These are phyloP conservation scores for Nyctibius grandis DNA, from an alignment of 2,797 vertebrate species.

Conservation along the genomic window DNA sequence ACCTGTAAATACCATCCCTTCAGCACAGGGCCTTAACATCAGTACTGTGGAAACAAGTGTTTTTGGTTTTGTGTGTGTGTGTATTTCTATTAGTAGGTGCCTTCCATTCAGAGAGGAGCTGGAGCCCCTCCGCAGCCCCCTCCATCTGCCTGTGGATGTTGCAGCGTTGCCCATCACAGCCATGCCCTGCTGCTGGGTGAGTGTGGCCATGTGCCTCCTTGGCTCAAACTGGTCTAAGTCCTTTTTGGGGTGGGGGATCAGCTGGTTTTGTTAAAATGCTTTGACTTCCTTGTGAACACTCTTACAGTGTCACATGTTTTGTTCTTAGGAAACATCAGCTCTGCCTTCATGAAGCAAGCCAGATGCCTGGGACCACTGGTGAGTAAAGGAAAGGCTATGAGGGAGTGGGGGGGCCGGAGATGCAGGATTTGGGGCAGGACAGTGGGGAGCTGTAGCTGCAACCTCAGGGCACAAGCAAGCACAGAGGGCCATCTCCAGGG, in stretches of 20 bases:
- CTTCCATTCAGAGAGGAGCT: background rate
- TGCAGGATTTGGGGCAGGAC: background rate
- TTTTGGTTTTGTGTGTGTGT: background rate
- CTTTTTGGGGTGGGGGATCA: background rate
- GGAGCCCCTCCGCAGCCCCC: background rate
- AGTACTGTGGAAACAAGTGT: rapidly evolving
- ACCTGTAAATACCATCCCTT: background rate
- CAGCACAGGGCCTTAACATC: background rate
- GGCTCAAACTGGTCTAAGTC: background rate
- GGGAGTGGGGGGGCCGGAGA: background rate
- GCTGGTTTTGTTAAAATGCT: background rate
- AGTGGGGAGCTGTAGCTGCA: background rate
- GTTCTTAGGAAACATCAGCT: background rate
- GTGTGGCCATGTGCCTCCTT: rapidly evolving
- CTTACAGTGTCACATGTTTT: background rate
- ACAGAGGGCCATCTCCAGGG: rapidly evolving
- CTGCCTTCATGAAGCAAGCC: background rate
- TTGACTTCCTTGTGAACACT: background rate
- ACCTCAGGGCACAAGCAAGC: background rate
- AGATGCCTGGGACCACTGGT: background rate
- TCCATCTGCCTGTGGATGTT: background rate
- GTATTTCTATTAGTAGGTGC: background rate
- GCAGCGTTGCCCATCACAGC: background rate
- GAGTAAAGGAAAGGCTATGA: background rate
- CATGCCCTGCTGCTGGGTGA: background rate